phyloP scores from a whole-genome alignment of 2,888 invertebrate genomes.

The Chirona hameri region DNA sequence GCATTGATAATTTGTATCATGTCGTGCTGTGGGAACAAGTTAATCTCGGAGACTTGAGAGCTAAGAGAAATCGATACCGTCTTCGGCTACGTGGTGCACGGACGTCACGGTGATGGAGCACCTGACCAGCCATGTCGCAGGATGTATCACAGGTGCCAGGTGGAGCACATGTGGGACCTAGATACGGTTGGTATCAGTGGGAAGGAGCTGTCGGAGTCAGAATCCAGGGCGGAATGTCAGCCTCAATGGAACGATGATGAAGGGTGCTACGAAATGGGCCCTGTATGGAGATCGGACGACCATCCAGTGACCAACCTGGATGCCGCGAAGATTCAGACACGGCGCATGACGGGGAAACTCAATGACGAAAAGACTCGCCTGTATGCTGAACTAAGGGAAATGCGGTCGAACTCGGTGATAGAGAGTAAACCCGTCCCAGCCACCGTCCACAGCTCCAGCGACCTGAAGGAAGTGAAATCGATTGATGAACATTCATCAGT shows the following conservation, averaged over 20 bases:
- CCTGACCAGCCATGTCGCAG: neutral
- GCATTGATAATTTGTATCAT: neutral
- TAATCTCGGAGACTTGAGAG: neutral
- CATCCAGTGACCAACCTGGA: neutral
- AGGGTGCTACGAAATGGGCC: neutral
- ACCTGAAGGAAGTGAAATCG: neutral
- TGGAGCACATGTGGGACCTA: neutral
- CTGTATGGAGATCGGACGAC: neutral
- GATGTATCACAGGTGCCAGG: neutral
- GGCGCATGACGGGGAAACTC: neutral
- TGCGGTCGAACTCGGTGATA: neutral
- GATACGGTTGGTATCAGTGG: neutral
- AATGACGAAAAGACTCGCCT: neutral
- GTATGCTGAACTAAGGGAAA: neutral
- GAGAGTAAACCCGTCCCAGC: neutral
- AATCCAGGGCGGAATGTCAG: neutral
- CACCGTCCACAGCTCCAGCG: neutral
- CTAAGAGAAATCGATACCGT: neutral
- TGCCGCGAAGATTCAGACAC: neutral
- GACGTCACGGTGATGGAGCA: neutral
- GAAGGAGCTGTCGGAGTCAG: neutral
- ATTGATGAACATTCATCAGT: neutral
- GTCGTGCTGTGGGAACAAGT: neutral
- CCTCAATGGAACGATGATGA: neutral
- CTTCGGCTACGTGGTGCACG: neutral